Evolutionary conservation across 2,888 invertebrate genomes (phyloP), one percentile per base, ranked within the genome.

Genomic region (Morpho helenor): DNA sequence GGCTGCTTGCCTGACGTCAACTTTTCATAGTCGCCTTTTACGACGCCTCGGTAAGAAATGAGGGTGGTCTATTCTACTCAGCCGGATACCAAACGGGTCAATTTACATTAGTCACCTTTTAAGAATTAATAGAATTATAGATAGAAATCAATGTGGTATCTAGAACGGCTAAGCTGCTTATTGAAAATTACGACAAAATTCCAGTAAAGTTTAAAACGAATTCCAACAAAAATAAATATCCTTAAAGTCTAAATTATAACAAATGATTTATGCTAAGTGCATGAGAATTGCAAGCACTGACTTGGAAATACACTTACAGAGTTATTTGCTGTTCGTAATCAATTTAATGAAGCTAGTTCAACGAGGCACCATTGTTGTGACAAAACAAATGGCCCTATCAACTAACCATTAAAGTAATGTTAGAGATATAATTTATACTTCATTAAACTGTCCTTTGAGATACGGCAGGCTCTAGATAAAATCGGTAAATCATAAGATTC

Each of bases 311-410:
- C 52, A 61, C 61, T 62, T 56, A 65, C 61, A 59, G 64, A 67
- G 66, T 66, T 66, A 67, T 66, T 65, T 64, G 63, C 65, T 59
- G 52, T 59, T 52, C 42, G 52, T 61, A 55, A 67, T 64, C 64
- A 65, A 64, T 66, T 66, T 68, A 68, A 65, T 67, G 64, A 66
- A 62, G 61, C 67, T 61, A 59, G 66, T 68, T 70, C 63, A 54
- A 65, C 64, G 59, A 70, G 64, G 60, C 57, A 66, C 65, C 58
- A 66, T 66, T 67, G 67, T 70, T 66, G 57, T 54, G 66, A 64
- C 66, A 65, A 63, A 69, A 67, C 67, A 67, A 68, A 66, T 71
- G 54, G 66, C 63, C 63, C 64, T 66, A 64, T 65, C 66, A 61
- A 64, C 61, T 60, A 56, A 56, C 52, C 57, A 66, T 60, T 60